Base-by-base conservation (phyloP, 1,140 invertebrate genomes). In the Aporrectodea caliginosa region DNA sequence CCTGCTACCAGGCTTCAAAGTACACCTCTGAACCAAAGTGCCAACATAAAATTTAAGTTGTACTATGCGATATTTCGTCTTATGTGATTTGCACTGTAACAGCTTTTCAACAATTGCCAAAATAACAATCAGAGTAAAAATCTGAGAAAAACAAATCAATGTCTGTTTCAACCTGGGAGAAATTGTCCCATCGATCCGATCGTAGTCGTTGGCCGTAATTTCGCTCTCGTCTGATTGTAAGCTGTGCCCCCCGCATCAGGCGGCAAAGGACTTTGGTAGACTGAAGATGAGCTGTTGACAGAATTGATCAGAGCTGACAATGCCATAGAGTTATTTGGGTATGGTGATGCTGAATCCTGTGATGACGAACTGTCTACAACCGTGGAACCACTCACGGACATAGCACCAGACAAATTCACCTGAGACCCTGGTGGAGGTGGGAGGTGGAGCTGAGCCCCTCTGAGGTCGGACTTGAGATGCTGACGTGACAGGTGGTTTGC, bases 201-300 rank as follows among this genome's bases (percentile, higher is more conserved):
- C 6, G 43, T 58, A 12, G 70, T 72, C 6, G 70, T 72, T 72
- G 70, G 70, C 27, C 70, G 70, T 32, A 72, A 32, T 32, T 72
- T 72, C 27, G 70, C 70, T 29, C 70, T 2, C n/a, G n/a, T 29
- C 31, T 72, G 70, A 72, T 2, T n/a, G 27, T 72, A 72, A n/a
- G n/a, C 2, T 72, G n/a, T 72, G 70, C 14, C 31, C 31, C 6
- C 31, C 6, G 70, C 6, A n/a, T 27, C 70, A 72, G 32, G 2
- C 70, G 27, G 22, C 43, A 58, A 58, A 6, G 22, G 43, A n/a
- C n/a, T n/a, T n/a, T n/a, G n/a, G n/a, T n/a, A n/a, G n/a, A n/a
- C n/a, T n/a, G n/a, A n/a, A n/a, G n/a, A n/a, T n/a, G n/a, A 58
- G 43, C 22, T 58, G 22, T 58, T 58, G 43, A 12, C 22, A 58